These are phyloP conservation scores for Nematopogon swammerdamellus DNA, from an alignment of 2,888 invertebrate genomes.

Conservation along the genomic window DNA sequence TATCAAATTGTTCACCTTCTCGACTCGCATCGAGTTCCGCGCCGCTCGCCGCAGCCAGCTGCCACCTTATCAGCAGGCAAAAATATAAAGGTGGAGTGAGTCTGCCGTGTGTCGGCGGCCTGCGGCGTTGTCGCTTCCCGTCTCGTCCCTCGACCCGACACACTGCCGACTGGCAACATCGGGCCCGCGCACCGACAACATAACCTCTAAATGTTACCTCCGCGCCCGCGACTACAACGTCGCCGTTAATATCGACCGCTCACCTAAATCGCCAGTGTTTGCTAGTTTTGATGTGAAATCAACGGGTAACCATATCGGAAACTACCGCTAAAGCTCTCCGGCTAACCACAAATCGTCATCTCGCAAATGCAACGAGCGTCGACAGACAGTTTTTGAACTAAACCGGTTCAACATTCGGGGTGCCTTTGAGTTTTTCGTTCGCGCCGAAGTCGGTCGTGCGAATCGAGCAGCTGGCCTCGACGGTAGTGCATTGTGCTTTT, in stretches of 20 bases:
- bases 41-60: not conserved
- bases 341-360: too few relatives aligned
- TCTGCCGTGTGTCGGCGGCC: slow-evolving; percentile 22
- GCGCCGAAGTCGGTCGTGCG: not conserved
- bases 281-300: too few relatives aligned
- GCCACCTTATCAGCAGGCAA: not conserved
- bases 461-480: not conserved
- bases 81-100: not conserved
- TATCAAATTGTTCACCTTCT: too few relatives aligned
- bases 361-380: too few relatives aligned
- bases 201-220: slow-evolving; percentile 51
- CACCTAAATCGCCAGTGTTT: not conserved
- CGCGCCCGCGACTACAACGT: slow-evolving; percentile 23
- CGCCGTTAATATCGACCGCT: not conserved
- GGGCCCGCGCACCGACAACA: slow-evolving; percentile 32
- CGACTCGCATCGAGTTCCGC: too few relatives aligned
- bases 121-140: slow-evolving; percentile 5
- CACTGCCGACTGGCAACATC: not conserved
- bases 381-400: not conserved
- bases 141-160: not conserved
- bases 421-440: too few relatives aligned
- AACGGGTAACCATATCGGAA: too few relatives aligned
- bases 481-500: not conserved
- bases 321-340: too few relatives aligned
- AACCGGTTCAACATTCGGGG: not conserved